Evolutionary conservation across 2,888 invertebrate species (phyloP).

Genomic region (Prosapia bicincta): DNA sequence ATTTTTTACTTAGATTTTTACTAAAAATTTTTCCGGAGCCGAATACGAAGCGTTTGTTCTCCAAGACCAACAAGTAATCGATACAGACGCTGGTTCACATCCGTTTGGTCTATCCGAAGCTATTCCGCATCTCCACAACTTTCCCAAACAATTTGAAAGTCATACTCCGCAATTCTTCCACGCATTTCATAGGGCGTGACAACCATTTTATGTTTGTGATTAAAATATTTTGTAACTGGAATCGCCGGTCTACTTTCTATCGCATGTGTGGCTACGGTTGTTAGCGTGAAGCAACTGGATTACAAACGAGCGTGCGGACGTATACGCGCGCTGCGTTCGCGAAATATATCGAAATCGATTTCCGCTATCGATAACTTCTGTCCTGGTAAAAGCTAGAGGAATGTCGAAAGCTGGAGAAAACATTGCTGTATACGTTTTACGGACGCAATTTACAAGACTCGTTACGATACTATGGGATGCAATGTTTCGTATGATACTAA

Average conservation of each 20-base stretch:
- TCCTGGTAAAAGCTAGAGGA: background rate
- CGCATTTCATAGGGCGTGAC: background rate
- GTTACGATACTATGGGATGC: no score
- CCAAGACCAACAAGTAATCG: no score
- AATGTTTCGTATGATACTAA: no score
- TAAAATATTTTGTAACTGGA: background rate
- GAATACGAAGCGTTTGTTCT: no score
- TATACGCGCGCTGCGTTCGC: background rate
- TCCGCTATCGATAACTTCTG: background rate
- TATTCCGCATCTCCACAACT: background rate
- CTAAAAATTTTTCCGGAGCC: no score
- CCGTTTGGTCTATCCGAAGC: background rate
- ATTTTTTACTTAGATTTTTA: no score
- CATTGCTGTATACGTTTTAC: no score
- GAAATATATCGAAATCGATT: no score
- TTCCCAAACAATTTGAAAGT: background rate
- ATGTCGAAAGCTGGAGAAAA: no score
- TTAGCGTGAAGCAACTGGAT: background rate
- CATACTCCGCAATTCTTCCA: background rate
- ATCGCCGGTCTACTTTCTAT: background rate
- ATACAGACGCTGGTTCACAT: background rate
- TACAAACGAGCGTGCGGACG: background rate
- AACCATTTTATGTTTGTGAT: constrained; percentile 2
- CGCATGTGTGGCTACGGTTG: background rate
- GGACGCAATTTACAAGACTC: no score